Evolutionary conservation across 2,113 vertebrate species (phyloP), one percentile per base, ranked within the genome.

Genomic region (Ctenomys sociabilis): DNA sequence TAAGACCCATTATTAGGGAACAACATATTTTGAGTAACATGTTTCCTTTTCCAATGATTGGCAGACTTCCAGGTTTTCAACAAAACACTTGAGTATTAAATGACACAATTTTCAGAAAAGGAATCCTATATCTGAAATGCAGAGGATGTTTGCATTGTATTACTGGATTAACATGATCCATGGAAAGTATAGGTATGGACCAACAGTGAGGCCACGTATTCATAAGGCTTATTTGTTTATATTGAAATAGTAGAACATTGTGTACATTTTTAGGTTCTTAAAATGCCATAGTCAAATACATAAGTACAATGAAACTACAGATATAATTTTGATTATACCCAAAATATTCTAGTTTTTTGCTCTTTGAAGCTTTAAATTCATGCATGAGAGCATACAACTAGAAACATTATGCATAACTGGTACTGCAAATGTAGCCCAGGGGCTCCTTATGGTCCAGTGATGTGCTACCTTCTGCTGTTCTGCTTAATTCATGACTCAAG

Each of bases 241-340:
- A 59, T 35, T 37, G 40, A 88, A 96, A 96, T 73, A 8, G 32
- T 9, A 88, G 45, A 80, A 14, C 9, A 64, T 22, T 64, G 12
- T 77, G n/a, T n/a, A 66, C 7, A 52, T 17, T 72, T 94, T 72
- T 43, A 7, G 28, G 24, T 37, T n/a, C 16, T 77, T 86, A 81
- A 85, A 94, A 73, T 83, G n/a, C 13, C n/a, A 88, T 95, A 92
- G 94, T 80, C 61, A 87, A 85, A 95, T 6, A 59, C 3, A 5
- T 30, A 68, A 37, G 7, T 61, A 22, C 17, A 57, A 54, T 85
- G 77, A 92, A 96, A 87, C 32, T 66, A 3, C 5, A 64, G 66
- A 37, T 72, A 64, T 0, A 63, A 84, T 77, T 96, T 77, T 92
- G 30, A 72, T 81, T 64, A 87, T 0, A 57, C 63, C 26, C 3